Evolutionary conservation across 2,888 invertebrate genomes (phyloP).

Genomic region (Scaptomyza tumidula): DNA sequence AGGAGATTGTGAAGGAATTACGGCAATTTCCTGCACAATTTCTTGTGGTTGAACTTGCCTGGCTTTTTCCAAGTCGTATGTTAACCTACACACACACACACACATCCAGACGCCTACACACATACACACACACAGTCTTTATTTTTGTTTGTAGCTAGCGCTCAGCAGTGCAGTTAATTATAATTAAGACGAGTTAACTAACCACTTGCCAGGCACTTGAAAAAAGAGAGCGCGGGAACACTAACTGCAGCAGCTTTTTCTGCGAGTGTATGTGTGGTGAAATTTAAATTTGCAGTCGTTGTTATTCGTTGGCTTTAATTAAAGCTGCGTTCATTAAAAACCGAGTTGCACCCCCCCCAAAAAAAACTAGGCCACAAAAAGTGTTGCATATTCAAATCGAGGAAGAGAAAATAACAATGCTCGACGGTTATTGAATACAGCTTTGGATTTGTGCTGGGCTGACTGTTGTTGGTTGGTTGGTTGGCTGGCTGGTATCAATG

Average conservation of each 20-base stretch:
- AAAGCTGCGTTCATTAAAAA: slow-evolving; percentile 75
- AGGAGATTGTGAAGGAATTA: slow-evolving; percentile 31
- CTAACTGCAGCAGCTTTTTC: slow-evolving; percentile 2
- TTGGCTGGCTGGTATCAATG: slow-evolving; percentile 25
- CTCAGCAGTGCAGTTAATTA: slow-evolving; percentile 82
- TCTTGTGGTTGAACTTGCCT: slow-evolving; percentile 73
- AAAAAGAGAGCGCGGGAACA: neutral
- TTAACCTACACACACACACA: slow-evolving; percentile 21
- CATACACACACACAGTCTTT: slow-evolving; percentile 14
- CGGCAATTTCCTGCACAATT: slow-evolving; percentile 72
- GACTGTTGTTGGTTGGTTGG: slow-evolving; percentile 4
- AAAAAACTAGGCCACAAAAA: slow-evolving; percentile 73
- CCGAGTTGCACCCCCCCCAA: slow-evolving; percentile 9
- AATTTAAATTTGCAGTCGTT: slow-evolving; percentile 55
- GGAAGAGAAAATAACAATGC: slow-evolving; percentile 1
- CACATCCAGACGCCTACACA: no score
- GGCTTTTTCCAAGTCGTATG: slow-evolving; percentile 24
- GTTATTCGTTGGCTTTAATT: slow-evolving; percentile 53
- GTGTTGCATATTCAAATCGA: slow-evolving; percentile 74
- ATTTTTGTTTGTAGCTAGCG: slow-evolving; percentile 29
- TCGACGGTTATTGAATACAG: slow-evolving; percentile 63
- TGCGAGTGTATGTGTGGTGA: slow-evolving; percentile 24
- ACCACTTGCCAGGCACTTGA: slow-evolving; percentile 70
- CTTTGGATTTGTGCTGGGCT: slow-evolving; percentile 38
- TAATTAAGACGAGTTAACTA: slow-evolving; percentile 83